Evolutionary conservation across 2,888 invertebrate genomes (phyloP), one percentile per base, ranked within the genome.

Genomic region (Platycheirus rosarum): DNA sequence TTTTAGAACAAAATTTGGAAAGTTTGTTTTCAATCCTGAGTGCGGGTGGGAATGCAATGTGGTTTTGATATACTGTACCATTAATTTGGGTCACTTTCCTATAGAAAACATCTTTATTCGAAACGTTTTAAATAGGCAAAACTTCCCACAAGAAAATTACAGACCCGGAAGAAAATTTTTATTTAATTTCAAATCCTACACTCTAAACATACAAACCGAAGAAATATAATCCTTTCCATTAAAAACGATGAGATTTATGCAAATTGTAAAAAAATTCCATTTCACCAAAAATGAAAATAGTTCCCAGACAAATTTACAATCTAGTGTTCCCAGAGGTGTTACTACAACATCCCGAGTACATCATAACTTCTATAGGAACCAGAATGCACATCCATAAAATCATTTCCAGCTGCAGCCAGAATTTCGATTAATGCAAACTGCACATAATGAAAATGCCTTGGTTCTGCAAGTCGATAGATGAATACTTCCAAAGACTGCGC

Each of bases 191-290:
- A 23, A 23, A 23, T 23, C 23, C 23, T 23, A 23, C 23, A 23
- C n/a, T 23, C 23, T 23, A 6, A 23, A 2, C 23, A 23, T 4
- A 23, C 23, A n/a, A n/a, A n/a, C n/a, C n/a, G n/a, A n/a, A n/a
- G n/a, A n/a, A n/a, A n/a, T n/a, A n/a, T n/a, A n/a, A n/a, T 23
- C 23, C 23, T 8, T 0, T 8, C 1, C 44, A 9, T 44, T 4
- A 23, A 6, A 6, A n/a, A 44, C 14, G 32, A 55, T 37, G 37
- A 63, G 68, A 74, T 74, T 78, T 74, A 79, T 79, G 79, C 55
- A 74, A 79, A 79, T 79, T 69, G 42, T 57, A 23, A 26, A 32
- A 32, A 14, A 13, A 18, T 35, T 32, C 46, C 7, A 23, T 18
- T 7, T 2, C 46, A 9, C 37, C n/a, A 14, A 9, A 37, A 13